These are phyloP conservation scores for human DNA, from an alignment of 2,113 vertebrate genomes.

Conservation along the genomic window GRCh38 chr11:31927501-31928000, in stretches of 20 bases:
- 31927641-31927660: neutral
- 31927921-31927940: neutral
- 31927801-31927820: neutral
- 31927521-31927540: neutral
- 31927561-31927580: neutral
- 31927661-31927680: neutral
- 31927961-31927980: neutral
- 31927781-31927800: neutral
- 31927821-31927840: neutral
- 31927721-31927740: neutral
- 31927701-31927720: neutral
- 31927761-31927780: neutral
- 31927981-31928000: neutral
- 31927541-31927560: neutral
- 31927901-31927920: neutral
- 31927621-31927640: neutral
- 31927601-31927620: neutral
- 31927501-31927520: neutral
- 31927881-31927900: neutral
- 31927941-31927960: neutral
- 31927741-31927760: neutral
- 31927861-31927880: neutral
- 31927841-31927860: neutral
- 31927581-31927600: neutral
- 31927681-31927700: neutral